phyloP scores from a whole-genome alignment of 1,140 invertebrate species.

The Papilio polyxenes region DNA sequence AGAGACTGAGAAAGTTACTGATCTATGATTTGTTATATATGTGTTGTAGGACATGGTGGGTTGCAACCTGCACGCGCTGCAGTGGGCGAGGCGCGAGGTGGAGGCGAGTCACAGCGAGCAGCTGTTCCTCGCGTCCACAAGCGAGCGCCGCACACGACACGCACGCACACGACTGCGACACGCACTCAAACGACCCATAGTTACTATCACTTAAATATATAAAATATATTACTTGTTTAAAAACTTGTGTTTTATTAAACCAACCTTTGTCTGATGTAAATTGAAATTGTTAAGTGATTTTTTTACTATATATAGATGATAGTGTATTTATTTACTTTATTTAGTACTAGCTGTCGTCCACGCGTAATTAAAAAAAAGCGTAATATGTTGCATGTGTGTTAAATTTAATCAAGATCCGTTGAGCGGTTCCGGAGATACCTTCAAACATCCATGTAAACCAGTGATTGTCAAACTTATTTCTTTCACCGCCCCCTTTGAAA shows the following conservation, averaged over 20 bases:
- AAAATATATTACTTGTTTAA: constrained; percentile 15
- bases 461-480: too few species aligned
- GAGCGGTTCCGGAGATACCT: too few species aligned
- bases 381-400: too few species aligned
- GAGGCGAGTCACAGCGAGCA: constrained; percentile 90
- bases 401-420: too few species aligned
- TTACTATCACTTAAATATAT: constrained; percentile 64
- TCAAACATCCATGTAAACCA: too few species aligned
- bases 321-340: too few species aligned
- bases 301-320: not conserved
- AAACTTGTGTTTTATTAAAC: not conserved
- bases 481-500: too few species aligned
- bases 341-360: too few species aligned
- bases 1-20: too few species aligned
- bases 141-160: constrained; percentile 84
- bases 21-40: too few species aligned
- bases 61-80: constrained; percentile 92
- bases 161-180: constrained; percentile 86
- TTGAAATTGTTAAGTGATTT: too few species aligned
- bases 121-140: constrained; percentile 91
- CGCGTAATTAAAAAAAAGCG: too few species aligned
- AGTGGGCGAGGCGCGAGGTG: constrained; percentile 88
- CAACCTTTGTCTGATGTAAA: not conserved
- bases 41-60: constrained; percentile 88
- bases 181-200: constrained; percentile 83